Evolutionary conservation across 2,888 invertebrate genomes (phyloP).

Genomic region (Plebejus argus): DNA sequence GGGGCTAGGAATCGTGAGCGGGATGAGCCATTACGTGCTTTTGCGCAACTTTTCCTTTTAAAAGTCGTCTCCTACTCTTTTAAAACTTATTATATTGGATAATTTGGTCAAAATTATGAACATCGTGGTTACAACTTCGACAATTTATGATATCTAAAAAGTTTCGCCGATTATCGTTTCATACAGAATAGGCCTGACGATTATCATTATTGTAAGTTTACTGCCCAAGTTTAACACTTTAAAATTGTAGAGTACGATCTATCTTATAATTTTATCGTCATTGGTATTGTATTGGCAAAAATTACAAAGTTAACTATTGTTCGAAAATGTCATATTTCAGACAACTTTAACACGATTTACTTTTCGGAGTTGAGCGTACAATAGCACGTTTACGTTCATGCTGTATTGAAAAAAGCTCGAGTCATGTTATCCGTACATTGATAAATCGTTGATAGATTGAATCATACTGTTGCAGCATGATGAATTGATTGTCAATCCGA

Average conservation of each 20-base stretch:
- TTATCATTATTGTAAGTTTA: slow-evolving; percentile 31
- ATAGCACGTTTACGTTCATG: not conserved
- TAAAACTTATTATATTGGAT: slow-evolving; percentile 78
- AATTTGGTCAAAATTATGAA: slow-evolving; percentile 76
- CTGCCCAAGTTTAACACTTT: not conserved
- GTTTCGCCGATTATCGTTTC: slow-evolving; percentile 46
- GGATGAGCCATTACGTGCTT: slow-evolving; percentile 80
- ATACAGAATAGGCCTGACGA: slow-evolving; percentile 3
- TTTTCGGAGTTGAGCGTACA: not conserved
- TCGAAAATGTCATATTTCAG: not conserved
- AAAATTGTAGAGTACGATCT: slow-evolving; percentile 6
- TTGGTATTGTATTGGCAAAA: not conserved
- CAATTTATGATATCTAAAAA: slow-evolving; percentile 66
- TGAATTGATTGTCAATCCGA: slow-evolving; percentile 33
- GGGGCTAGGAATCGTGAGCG: slow-evolving; percentile 75
- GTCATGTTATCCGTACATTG: slow-evolving; percentile 13
- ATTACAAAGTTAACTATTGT: not conserved
- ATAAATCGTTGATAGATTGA: slow-evolving; percentile 19
- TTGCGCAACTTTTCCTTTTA: slow-evolving; percentile 78
- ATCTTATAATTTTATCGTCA: not conserved
- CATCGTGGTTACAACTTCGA: slow-evolving; percentile 74
- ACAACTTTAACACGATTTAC: not conserved
- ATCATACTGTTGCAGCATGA: slow-evolving; percentile 29
- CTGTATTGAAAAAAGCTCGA: not conserved
- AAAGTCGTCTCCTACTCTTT: slow-evolving; percentile 78